A percentile compares a stretch with the other conserved stretches of the same genome.
These are phyloP conservation scores for Hylia prasina DNA, from an alignment of 2,113 vertebrate species.

Conservation along the genomic window DNA sequence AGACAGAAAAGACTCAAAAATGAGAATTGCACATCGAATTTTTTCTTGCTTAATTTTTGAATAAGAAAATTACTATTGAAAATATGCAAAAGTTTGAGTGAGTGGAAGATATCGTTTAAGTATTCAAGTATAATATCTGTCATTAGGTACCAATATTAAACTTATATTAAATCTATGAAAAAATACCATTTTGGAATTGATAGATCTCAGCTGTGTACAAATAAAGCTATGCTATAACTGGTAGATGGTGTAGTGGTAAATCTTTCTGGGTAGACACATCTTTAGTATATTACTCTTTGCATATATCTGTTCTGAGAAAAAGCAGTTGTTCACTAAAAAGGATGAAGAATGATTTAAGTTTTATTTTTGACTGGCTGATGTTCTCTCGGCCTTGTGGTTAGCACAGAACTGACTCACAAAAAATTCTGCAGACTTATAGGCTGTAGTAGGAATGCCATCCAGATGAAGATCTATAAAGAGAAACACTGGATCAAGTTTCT, in stretches of 20 bases:
- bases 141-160: neutral
- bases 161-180: neutral
- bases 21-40: neutral
- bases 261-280: neutral
- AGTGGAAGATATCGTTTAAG: neutral
- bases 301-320: conserved; percentile 32
- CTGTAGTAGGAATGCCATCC: conserved; percentile 63
- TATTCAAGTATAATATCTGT: neutral
- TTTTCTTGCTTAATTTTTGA: neutral
- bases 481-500: conserved; percentile 67
- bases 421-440: conserved; percentile 67
- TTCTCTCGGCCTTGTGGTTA: neutral
- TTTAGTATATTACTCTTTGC: conserved; percentile 54
- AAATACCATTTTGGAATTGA: neutral
- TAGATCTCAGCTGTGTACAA: neutral
- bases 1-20: neutral
- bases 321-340: conserved; percentile 22
- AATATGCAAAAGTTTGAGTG: neutral
- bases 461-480: conserved; percentile 76
- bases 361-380: conserved; percentile 67
- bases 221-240: neutral
- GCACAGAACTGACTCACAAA: conserved; percentile 67
- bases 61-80: neutral
- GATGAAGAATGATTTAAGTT: conserved; percentile 64
- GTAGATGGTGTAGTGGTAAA: neutral